phyloP scores from a whole-genome alignment of 1,140 invertebrate genomes.

The Zophobas atratus region DNA sequence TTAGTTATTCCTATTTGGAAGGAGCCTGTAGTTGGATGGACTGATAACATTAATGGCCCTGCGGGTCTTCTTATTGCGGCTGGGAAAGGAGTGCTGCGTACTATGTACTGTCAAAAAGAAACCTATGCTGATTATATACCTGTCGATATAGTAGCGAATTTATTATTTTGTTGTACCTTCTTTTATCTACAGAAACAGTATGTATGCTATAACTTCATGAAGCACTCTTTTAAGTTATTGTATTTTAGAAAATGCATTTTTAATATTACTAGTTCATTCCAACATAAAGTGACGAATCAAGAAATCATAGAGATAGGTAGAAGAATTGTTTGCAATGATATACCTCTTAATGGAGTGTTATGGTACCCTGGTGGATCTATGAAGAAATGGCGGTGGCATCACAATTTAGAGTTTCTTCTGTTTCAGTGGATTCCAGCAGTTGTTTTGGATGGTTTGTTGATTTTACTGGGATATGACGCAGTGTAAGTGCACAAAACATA shows the following conservation, averaged over 20 bases:
- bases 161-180: constrained; percentile 77
- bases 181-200: constrained; percentile 48
- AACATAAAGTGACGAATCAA: constrained; percentile 85
- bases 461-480: too few relatives aligned
- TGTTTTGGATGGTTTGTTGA: constrained; percentile 75
- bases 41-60: constrained; percentile 93
- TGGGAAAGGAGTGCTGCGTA: constrained; percentile 88
- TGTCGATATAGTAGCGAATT: constrained; percentile 85
- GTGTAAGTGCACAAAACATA: too few relatives aligned
- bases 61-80: constrained; percentile 83
- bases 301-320: constrained; percentile 88
- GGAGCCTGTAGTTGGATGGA: constrained; percentile 90
- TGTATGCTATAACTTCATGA: constrained; percentile 21
- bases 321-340: constrained; percentile 77
- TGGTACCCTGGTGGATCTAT: constrained; percentile 92
- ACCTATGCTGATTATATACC: constrained; percentile 89
- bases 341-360: constrained; percentile 83
- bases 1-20: constrained; percentile 83
- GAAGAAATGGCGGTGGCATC: constrained; percentile 82
- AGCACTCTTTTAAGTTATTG: background rate
- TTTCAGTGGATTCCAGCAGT: constrained; percentile 91
- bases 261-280: constrained; percentile 80
- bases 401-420: constrained; percentile 84
- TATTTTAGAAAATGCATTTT: constrained; percentile 69
- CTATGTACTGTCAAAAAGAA: constrained; percentile 85